Percentiles rank a stretch among this genome's conserved stretches.
Evolutionary conservation across 2,797 vertebrate species (phyloP).

Genomic region (Tamandua tetradactyla): DNA sequence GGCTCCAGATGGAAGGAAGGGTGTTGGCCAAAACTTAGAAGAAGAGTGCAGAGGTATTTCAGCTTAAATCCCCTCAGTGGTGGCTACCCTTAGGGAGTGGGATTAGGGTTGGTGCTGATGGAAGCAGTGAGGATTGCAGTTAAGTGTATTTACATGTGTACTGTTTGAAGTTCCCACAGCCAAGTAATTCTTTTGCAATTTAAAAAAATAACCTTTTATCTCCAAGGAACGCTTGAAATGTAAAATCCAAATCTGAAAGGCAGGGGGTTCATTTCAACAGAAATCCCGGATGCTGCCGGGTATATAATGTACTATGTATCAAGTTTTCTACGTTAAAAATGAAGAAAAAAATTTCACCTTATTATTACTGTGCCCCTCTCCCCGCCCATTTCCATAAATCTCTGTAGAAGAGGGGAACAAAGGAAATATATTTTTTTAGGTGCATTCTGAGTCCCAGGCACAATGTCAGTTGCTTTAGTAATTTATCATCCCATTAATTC

Average conservation of each 20-base stretch:
- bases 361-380: neutral
- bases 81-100: neutral
- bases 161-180: neutral
- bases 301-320: neutral
- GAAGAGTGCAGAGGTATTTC: neutral
- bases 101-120: neutral
- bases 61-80: neutral
- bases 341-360: neutral
- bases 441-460: neutral
- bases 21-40: neutral
- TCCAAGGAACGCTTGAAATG: neutral
- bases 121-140: neutral
- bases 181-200: neutral
- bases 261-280: neutral
- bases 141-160: neutral
- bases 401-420: neutral
- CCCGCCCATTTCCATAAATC: neutral
- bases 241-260: constrained; percentile 11
- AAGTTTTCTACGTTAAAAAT: constrained; percentile 22
- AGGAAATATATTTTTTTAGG: neutral
- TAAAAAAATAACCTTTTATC: neutral
- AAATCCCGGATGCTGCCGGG: neutral
- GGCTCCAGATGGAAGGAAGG: neutral
- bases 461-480: neutral
- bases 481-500: neutral